A percentile compares a stretch with the other conserved stretches of the same genome.
These are phyloP conservation scores for Cariama cristata DNA, from an alignment of 2,113 vertebrate genomes.

Conservation along the genomic window DNA sequence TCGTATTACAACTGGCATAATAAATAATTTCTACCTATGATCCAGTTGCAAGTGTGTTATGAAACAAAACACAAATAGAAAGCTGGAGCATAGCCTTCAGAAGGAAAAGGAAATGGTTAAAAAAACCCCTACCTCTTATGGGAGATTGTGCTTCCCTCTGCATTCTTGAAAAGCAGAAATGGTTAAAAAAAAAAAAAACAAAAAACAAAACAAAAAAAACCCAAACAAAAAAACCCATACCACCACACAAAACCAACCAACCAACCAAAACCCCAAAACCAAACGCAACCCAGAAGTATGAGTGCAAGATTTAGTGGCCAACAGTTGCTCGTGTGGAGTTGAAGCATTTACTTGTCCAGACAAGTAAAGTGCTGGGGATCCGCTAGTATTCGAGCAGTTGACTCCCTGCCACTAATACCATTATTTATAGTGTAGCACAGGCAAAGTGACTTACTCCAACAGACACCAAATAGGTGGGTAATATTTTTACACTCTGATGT, in stretches of 20 bases:
- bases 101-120: neutral
- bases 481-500: conserved; percentile 52
- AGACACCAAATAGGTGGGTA: conserved; percentile 25
- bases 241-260: neutral
- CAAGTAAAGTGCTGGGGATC: conserved; percentile 11
- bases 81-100: neutral
- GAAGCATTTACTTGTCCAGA: conserved; percentile 31
- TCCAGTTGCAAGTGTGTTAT: neutral
- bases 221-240: neutral
- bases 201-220: neutral
- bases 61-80: neutral
- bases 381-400: neutral
- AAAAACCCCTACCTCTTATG: fast-evolving
- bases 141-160: neutral
- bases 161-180: neutral
- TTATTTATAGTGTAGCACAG: conserved; percentile 52
- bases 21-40: neutral
- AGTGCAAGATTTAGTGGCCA: neutral
- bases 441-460: conserved; percentile 14
- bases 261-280: neutral
- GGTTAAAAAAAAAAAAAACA: neutral
- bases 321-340: neutral
- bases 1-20: neutral
- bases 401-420: conserved; percentile 8
- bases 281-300: neutral